A percentile compares a stretch with the other conserved stretches of the same genome.
Evolutionary conservation across 2,888 invertebrate species (phyloP).

Genomic region (Scaptomyza polygonia): DNA sequence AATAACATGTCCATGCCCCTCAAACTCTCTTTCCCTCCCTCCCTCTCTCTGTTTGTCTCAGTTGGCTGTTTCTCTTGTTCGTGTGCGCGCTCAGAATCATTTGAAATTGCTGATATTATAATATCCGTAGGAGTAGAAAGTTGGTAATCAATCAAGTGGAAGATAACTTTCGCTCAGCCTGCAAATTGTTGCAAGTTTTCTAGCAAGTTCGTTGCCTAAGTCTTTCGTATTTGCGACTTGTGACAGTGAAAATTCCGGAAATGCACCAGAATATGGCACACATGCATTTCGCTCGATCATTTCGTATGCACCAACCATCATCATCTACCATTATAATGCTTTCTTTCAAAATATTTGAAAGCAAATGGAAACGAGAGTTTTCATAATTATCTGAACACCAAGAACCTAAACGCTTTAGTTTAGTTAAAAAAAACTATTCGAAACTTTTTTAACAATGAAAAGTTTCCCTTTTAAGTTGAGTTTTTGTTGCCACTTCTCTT

Average conservation of each 20-base stretch:
- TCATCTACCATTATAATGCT: background rate
- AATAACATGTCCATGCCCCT: conserved; percentile 37
- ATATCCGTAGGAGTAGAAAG: conserved; percentile 71
- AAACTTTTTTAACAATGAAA: too few species aligned
- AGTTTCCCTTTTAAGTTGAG: too few species aligned
- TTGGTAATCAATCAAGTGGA: conserved; percentile 66
- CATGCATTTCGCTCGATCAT: conserved; percentile 9
- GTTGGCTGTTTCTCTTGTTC: background rate
- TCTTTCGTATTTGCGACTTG: conserved; percentile 54
- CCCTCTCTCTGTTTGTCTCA: background rate
- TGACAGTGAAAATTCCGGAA: conserved; percentile 44
- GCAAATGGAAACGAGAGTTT: conserved; percentile 2
- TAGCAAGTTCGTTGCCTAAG: conserved; percentile 70
- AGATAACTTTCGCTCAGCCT: conserved; percentile 75
- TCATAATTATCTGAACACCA: background rate
- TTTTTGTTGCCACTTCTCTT: too few species aligned
- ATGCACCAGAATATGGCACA: conserved; percentile 32
- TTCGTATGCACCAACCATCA: background rate
- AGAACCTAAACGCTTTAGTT: too few species aligned
- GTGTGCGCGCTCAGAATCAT: conserved; percentile 56
- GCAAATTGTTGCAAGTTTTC: conserved; percentile 58
- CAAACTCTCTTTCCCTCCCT: background rate
- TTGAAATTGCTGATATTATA: conserved; percentile 72
- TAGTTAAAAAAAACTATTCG: too few species aligned
- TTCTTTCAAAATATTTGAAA: background rate